Base-by-base conservation (phyloP, 92 coral and sea anemone species). In the Muricea muricata region DNA sequence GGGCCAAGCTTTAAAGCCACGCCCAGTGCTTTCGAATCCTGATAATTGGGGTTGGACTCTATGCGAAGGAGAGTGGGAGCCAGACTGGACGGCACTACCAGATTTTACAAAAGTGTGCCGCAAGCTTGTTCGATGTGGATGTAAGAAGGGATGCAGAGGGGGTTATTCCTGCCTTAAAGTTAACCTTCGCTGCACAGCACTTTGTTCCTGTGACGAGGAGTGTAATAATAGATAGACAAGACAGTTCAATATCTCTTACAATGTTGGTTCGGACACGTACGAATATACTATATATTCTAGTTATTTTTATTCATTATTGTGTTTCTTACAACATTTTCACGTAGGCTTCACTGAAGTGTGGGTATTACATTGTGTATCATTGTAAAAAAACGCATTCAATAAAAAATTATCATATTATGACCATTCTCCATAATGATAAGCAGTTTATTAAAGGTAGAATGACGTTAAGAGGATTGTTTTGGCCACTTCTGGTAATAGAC, bases 121-220 rank as follows among this genome's bases (percentile, higher is more conserved):
- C 29, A 80, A 86, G 65, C 89, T 86, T 14, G 73, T 86, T 18
- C 50, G 86, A 35, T 86, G 89, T 41, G 31, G 86, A 66, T 86
- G 89, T 79, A 29, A n/a, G 48, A 86, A 85, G 56, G 89, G 89
- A 67, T 86, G 89, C 65, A 68, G 86, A 32, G 89, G 89, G 66
- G 33, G 86, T 20, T 86, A 80, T 42, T 78, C 85, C 46, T 86
- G 89, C 67, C 30, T 57, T 54, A 84, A n/a, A n/a, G n/a, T n/a
- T n/a, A n/a, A n/a, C n/a, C n/a, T n/a, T n/a, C n/a, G n/a, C n/a
- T n/a, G n/a, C n/a, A n/a, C n/a, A n/a, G n/a, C n/a, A n/a, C n/a
- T n/a, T n/a, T n/a, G n/a, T n/a, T n/a, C n/a, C n/a, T n/a, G n/a
- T n/a, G n/a, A n/a, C n/a, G n/a, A n/a, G n/a, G n/a, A n/a, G n/a